Percentiles rank a stretch among this genome's conserved stretches.
Evolutionary conservation across 2,888 invertebrate genomes (phyloP).

Genomic region (Xylota segnis): DNA sequence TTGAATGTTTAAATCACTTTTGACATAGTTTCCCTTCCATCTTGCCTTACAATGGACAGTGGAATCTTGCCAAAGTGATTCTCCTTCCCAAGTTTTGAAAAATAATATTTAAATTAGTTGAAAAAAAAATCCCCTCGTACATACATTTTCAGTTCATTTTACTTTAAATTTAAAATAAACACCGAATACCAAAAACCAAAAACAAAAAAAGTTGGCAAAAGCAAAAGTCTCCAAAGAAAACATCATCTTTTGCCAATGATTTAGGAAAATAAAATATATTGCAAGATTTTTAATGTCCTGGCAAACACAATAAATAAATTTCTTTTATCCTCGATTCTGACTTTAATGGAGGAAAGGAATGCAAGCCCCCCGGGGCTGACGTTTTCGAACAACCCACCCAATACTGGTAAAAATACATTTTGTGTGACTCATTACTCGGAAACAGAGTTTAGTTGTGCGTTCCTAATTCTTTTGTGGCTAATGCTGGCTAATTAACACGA

Average conservation of each 20-base stretch:
- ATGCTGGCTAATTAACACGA: slow-evolving; percentile 17
- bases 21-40: slow-evolving; percentile 30
- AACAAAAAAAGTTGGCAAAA: neutral
- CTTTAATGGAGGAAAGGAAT: slow-evolving; percentile 41
- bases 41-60: slow-evolving; percentile 25
- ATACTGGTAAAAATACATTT: neutral
- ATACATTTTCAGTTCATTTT: neutral
- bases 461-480: slow-evolving; percentile 1
- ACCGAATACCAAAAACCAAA: neutral
- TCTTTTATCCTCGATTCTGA: slow-evolving; percentile 21
- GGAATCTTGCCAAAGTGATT: slow-evolving; percentile 59
- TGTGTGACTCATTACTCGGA: neutral
- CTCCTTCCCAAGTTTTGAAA: slow-evolving; percentile 28
- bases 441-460: slow-evolving; percentile 11
- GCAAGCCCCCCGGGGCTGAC: neutral
- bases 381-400: neutral
- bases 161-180: slow-evolving; percentile 11
- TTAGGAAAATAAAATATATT: neutral
- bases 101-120: slow-evolving; percentile 50
- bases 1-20: slow-evolving; percentile 47
- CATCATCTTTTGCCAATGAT: slow-evolving; percentile 24
- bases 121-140: slow-evolving; percentile 25
- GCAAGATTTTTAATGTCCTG: slow-evolving; percentile 25
- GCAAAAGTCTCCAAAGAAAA: neutral
- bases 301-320: slow-evolving; percentile 26